These are phyloP conservation scores for Mesorhabditis sp. DNA, from an alignment of 2,888 invertebrate genomes.

Conservation along the genomic window DNA sequence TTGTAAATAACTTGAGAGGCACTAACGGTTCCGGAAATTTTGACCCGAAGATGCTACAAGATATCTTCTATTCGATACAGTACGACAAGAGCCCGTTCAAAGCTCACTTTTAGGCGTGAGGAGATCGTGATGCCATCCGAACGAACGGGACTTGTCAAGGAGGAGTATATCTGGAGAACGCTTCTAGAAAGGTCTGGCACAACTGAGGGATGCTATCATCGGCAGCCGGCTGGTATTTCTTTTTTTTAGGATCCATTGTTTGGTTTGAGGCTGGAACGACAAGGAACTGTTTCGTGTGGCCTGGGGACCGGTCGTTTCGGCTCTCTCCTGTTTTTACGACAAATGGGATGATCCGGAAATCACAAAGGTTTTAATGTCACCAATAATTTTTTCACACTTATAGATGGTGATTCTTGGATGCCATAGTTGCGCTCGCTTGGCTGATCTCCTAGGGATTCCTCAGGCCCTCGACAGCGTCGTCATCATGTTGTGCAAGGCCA, in stretches of 20 bases:
- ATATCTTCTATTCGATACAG: conserved; percentile 82
- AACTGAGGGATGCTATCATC: too few species aligned
- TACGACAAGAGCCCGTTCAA: conserved; percentile 33
- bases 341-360: conserved; percentile 61
- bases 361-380: conserved; percentile 16
- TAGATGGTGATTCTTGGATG: conserved; percentile 73
- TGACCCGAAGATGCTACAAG: conserved; percentile 84
- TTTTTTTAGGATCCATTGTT: background rate
- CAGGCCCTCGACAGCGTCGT: conserved; percentile 87
- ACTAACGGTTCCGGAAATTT: conserved; percentile 88
- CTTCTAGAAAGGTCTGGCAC: too few species aligned
- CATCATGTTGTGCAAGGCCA: conserved; percentile 89
- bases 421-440: conserved; percentile 65
- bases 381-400: conserved; percentile 48
- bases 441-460: conserved; percentile 64
- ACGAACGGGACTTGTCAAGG: conserved; percentile 85
- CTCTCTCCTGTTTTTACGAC: conserved; percentile 79
- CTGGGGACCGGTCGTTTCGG: conserved; percentile 86
- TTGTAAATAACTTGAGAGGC: conserved; percentile 83
- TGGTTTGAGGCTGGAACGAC: conserved; percentile 69
- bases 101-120: conserved; percentile 69
- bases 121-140: conserved; percentile 99
- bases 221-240: background rate
- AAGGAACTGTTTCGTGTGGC: conserved; percentile 68
- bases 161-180: conserved; percentile 91